Evolutionary conservation across 2,113 vertebrate genomes (phyloP), one percentile per base, ranked within the genome.

Genomic region (Laticauda laticaudata): DNA sequence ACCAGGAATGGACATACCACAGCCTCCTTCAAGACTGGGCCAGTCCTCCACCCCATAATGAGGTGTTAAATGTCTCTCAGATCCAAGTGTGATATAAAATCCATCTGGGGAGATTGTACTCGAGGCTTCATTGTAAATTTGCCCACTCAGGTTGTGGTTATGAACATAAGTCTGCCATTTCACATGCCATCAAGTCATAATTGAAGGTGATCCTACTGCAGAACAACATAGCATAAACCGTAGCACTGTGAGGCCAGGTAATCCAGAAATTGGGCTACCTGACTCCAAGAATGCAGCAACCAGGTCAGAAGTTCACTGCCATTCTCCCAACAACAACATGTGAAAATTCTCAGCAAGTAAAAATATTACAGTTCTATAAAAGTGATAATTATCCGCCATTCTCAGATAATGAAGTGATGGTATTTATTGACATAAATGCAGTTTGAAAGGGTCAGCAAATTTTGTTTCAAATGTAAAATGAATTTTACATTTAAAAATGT

Each of bases 391-490:
- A 94, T 89, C 92, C 92, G 93, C 93, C 93, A 90, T 43, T 9
- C 94, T 94, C 88, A 94, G 18, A 48, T 91, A 85, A 93, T 90
- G 86, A 81, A 56, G 55, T 94, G 53, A 4, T 91, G 91, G 93
- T 57, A 48, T 53, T 91, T 92, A 29, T 81, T 23, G 90, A 85
- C 0, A 3, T 95, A 51, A 51, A 93, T 93, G 92, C 91, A 51
- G 94, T 95, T 94, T 86, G 90, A 94, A 94, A 94, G 43, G 95
- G 91, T 94, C 59, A 23, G 88, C 69, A 69, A 91, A 93, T 95
- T 94, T 96, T 81, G 91, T 24, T 93, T 51, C 8, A 51, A 51
- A 51, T 51, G 48, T 51, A 51, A 51, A 51, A 51, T 51, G 48
- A 51, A 8, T 51, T 51, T 51, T 51, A 51, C 8, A 51, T 51